A percentile compares a stretch with the other conserved stretches of the same genome.
Evolutionary conservation across 2,797 vertebrate species (phyloP).

Genomic region (Simalia tracyae): DNA sequence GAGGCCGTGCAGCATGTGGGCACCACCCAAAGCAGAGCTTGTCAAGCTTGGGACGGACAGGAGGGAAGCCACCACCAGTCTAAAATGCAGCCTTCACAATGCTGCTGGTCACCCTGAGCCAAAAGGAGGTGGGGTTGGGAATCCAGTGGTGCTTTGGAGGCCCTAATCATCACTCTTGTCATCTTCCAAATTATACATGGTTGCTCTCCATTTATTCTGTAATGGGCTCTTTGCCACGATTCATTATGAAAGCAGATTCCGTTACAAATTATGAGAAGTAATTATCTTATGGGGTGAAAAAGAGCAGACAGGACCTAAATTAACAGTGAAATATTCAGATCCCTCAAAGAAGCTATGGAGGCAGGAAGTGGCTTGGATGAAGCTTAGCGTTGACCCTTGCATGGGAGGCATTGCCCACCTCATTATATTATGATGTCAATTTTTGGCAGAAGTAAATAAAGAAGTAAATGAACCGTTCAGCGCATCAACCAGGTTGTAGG

Average conservation of each 20-base stretch:
- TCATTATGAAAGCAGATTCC: slow-evolving; percentile 56
- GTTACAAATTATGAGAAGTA: slow-evolving; percentile 63
- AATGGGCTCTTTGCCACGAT: slow-evolving; percentile 52
- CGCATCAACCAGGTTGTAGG: background rate
- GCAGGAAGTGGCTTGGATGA: slow-evolving; percentile 47
- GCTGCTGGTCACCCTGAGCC: background rate
- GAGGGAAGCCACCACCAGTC: background rate
- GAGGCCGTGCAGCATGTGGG: background rate
- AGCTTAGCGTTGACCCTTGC: slow-evolving; percentile 41
- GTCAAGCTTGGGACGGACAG: background rate
- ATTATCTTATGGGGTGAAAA: slow-evolving; percentile 64
- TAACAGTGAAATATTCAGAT: slow-evolving; percentile 57
- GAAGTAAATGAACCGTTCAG: background rate
- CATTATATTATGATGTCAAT: slow-evolving; percentile 40
- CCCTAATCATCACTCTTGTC: slow-evolving; percentile 45
- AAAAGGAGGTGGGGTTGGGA: no score
- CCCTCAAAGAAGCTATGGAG: slow-evolving; percentile 41
- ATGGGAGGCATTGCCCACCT: slow-evolving; percentile 53
- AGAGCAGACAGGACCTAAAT: slow-evolving; percentile 63
- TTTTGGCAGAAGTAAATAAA: background rate
- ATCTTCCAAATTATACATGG: slow-evolving; percentile 51
- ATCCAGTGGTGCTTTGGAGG: background rate
- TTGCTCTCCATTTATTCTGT: slow-evolving; percentile 57
- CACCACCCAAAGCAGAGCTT: background rate
- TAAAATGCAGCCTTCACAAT: background rate